Evolutionary conservation across 2,888 invertebrate species (phyloP).

Genomic region (Neoaliturus tenellus): DNA sequence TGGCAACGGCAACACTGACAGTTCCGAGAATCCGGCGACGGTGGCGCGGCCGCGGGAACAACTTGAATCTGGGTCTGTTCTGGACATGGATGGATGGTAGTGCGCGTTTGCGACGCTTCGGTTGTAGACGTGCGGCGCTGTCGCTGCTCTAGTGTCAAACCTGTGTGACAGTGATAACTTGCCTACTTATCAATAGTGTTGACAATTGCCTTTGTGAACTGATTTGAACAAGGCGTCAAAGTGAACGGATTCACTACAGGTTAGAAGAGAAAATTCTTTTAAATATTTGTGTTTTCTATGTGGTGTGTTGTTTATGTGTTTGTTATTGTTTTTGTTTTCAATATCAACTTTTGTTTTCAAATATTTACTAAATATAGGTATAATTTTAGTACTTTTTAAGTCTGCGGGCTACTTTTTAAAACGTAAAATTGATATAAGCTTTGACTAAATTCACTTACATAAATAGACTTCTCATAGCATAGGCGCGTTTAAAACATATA

Average conservation of each 20-base stretch:
- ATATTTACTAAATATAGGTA: too few species aligned
- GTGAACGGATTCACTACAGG: slow-evolving; percentile 34
- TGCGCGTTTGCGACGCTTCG: slow-evolving; percentile 10
- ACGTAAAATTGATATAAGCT: too few species aligned
- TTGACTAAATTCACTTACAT: too few species aligned
- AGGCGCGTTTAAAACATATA: too few species aligned
- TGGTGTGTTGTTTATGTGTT: too few species aligned
- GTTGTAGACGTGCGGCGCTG: not conserved
- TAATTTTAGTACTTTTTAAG: too few species aligned
- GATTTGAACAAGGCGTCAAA: not conserved
- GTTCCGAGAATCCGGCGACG: slow-evolving; percentile 37
- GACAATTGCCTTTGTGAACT: not conserved
- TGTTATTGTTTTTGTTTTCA: too few species aligned
- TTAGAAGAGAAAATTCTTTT: slow-evolving; percentile 11
- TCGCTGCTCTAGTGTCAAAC: not conserved
- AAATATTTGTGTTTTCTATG: too few species aligned
- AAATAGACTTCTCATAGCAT: too few species aligned
- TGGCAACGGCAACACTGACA: slow-evolving; percentile 46
- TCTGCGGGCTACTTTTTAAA: too few species aligned
- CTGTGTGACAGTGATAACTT: not conserved
- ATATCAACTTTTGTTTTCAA: too few species aligned
- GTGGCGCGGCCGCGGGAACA: not conserved
- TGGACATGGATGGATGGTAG: not conserved
- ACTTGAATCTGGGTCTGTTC: not conserved
- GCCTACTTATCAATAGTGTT: not conserved